Conservation (phyloP, 2,888 invertebrate species). For the Embidobia sp. region DNA sequence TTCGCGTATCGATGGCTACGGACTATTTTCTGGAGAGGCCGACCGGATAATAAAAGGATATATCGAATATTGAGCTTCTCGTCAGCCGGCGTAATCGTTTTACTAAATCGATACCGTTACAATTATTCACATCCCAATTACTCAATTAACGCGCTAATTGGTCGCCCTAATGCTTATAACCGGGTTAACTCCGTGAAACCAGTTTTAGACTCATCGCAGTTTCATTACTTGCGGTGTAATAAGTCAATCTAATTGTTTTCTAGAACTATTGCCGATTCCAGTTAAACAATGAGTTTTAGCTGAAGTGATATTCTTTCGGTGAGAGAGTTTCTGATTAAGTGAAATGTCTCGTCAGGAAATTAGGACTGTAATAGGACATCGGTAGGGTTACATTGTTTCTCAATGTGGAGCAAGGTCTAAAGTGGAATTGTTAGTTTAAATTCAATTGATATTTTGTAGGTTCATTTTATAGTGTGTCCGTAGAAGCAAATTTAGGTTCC, state of each 20-base stretch:
- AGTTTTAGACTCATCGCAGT: slow-evolving; percentile 27
- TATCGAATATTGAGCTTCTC: slow-evolving; percentile 18
- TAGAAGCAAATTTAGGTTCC: too few species aligned
- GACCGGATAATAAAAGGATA: slow-evolving; percentile 28
- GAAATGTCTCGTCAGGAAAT: too few species aligned
- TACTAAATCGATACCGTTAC: slow-evolving; percentile 15
- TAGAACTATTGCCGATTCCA: slow-evolving; percentile 26
- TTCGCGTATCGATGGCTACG: too few species aligned
- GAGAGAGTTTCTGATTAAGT: too few species aligned
- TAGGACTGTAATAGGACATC: too few species aligned
- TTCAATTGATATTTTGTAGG: too few species aligned
- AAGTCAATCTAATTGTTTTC: slow-evolving; percentile 12
- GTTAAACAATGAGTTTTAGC: neutral
- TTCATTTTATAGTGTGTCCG: too few species aligned
- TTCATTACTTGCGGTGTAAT: slow-evolving; percentile 11
- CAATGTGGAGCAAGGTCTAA: too few species aligned
- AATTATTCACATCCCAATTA: slow-evolving; percentile 31
- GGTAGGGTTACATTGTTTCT: too few species aligned
- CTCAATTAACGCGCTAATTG: slow-evolving; percentile 11
- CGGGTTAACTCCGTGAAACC: slow-evolving; percentile 12
- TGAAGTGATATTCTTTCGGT: slow-evolving; percentile 24
- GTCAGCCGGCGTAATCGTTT: slow-evolving; percentile 23
- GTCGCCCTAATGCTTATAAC: slow-evolving; percentile 12
- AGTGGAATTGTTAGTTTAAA: too few species aligned
- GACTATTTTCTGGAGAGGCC: slow-evolving; percentile 32